Evolutionary conservation across 2,797 vertebrate species (phyloP), one percentile per base, ranked within the genome.

Genomic region (Euthynnus affinis): DNA sequence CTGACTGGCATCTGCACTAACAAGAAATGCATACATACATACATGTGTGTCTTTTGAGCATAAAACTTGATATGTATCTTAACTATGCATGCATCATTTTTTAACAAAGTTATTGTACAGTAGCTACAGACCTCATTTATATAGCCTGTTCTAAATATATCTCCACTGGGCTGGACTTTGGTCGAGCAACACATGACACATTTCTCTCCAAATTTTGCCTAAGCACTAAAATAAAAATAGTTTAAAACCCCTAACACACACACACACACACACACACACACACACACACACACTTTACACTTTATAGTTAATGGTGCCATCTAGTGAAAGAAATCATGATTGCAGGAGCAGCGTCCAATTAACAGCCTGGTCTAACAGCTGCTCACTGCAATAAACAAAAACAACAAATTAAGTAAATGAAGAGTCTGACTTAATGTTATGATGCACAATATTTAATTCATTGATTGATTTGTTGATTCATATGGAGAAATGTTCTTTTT

Each of bases 161-260:
- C 20, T 66, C 17, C 4, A 22, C 4, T 37, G 7, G 25, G 59
- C 15, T 60, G 23, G 60, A 60, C 23, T 27, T 5, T 53, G 42
- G 3, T 17, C 5, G 42, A 48, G 17, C 44, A 53, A 25, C 34
- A 14, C 7, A 17, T 23, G 37, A 17, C 37, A 20, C 3, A 42
- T 48, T 37, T 60, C 27, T 56, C 27, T 42, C 4, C 23, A 61
- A 44, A 61, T n/a, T 1, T 44, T 44, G 59, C 25, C 40, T 5
- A 62, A 76, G 48, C 59, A 40, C 27, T 56, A 7, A 55, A 81
- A 53, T 77, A 62, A 53, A 82, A 56, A 76, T 27, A 32, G 5
- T 23, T 2, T 52, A 52, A 52, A n/a, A n/a, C n/a, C n/a, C n/a
- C n/a, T n/a, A n/a, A n/a, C n/a, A n/a, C n/a, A n/a, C n/a, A 40